Evolutionary conservation across 1,140 invertebrate genomes (phyloP).

Genomic region (Calosoma granatense): DNA sequence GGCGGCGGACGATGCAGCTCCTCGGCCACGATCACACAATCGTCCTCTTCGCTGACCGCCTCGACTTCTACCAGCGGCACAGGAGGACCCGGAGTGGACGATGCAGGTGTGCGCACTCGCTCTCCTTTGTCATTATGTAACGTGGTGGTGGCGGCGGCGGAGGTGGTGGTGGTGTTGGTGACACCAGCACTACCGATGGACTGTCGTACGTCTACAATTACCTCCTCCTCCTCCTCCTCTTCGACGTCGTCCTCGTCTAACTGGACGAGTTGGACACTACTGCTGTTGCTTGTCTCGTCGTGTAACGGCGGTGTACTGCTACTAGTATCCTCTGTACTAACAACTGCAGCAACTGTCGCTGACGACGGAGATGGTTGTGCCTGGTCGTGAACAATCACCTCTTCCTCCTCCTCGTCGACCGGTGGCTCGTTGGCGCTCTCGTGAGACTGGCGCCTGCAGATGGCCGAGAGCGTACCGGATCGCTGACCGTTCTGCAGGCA

Average conservation of each 20-base stretch:
- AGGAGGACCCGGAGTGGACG: too few relatives aligned
- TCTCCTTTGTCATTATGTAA: constrained; percentile 34
- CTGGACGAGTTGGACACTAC: constrained; percentile 23
- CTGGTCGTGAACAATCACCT: neutral
- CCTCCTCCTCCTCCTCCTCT: constrained; percentile 13
- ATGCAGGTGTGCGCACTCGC: constrained; percentile 33
- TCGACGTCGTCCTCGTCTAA: constrained; percentile 13
- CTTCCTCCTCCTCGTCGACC: neutral
- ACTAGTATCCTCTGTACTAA: constrained; percentile 1
- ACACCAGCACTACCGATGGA: too few relatives aligned
- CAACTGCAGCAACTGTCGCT: neutral
- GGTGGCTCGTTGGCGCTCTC: constrained; percentile 14
- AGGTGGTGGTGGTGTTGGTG: neutral
- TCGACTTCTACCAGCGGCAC: too few relatives aligned
- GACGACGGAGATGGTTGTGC: neutral
- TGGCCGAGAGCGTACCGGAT: constrained; percentile 18
- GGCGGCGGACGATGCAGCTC: constrained; percentile 13
- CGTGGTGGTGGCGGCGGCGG: neutral
- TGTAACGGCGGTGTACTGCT: constrained; percentile 13
- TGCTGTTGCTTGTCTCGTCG: constrained; percentile 22
- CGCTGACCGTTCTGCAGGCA: constrained; percentile 24
- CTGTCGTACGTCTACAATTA: constrained; percentile 4
- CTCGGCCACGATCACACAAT: constrained; percentile 41
- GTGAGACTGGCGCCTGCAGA: constrained; percentile 21
- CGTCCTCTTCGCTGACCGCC: constrained; percentile 44